Conservation (phyloP, 2,113 vertebrate species). For the Cryptotis parvus region DNA sequence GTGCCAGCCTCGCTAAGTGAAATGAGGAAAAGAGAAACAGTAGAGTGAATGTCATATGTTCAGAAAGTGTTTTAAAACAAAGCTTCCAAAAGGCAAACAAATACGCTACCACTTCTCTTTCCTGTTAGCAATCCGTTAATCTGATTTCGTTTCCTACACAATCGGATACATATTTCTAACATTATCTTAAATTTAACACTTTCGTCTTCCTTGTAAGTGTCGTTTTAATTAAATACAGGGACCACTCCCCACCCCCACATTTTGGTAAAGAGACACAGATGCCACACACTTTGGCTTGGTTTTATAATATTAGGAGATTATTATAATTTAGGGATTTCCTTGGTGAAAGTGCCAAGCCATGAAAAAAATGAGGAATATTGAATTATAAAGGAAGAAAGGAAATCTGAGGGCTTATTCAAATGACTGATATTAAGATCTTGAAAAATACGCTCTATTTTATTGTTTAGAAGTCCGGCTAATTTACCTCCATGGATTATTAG, state of each 20-base stretch:
- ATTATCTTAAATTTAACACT: slow-evolving; percentile 35
- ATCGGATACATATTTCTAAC: too few relatives aligned
- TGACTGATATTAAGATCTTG: background rate
- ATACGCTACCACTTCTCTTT: background rate
- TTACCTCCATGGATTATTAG: background rate
- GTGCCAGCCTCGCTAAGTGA: background rate
- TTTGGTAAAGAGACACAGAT: background rate
- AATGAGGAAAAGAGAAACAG: background rate
- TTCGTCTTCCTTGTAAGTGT: background rate
- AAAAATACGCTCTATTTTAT: background rate
- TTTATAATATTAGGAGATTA: slow-evolving; percentile 9
- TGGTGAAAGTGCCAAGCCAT: background rate
- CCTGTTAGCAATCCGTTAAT: background rate
- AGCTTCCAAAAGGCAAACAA: slow-evolving; percentile 33
- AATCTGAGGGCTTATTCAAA: background rate
- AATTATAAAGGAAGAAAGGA: background rate
- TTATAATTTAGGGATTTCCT: slow-evolving; percentile 13
- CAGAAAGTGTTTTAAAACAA: slow-evolving; percentile 37
- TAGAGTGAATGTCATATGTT: background rate
- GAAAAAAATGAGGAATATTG: background rate
- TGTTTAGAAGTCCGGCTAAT: background rate
- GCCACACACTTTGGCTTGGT: background rate
- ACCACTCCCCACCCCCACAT: background rate
- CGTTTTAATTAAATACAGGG: background rate
- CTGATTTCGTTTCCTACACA: background rate